Evolutionary conservation across 2,888 invertebrate species (phyloP).

Genomic region (Geotrupes spiniger): DNA sequence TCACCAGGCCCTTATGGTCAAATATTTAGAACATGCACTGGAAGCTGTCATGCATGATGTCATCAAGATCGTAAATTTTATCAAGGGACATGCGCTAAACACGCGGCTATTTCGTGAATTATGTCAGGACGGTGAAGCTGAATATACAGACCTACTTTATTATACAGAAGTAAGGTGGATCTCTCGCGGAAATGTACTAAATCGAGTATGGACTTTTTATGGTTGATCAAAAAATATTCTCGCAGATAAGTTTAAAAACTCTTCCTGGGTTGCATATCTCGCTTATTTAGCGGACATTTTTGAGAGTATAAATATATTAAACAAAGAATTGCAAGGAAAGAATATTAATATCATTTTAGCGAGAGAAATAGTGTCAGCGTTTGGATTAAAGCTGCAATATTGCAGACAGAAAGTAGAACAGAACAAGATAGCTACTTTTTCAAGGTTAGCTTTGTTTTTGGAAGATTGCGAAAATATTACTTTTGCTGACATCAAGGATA

Average conservation of each 20-base stretch:
- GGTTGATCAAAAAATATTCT: too few relatives aligned
- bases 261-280: conserved; percentile 29
- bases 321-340: conserved; percentile 30
- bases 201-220: too few relatives aligned
- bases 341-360: conserved; percentile 28
- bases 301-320: conserved; percentile 29
- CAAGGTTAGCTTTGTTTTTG: conserved; percentile 29
- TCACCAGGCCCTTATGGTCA: too few relatives aligned
- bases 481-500: conserved; percentile 30
- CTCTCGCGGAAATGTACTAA: too few relatives aligned
- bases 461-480: conserved; percentile 30
- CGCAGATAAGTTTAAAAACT: conserved; percentile 19
- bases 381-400: conserved; percentile 30
- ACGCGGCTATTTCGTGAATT: too few relatives aligned
- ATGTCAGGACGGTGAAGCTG: too few relatives aligned
- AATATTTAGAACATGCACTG: too few relatives aligned
- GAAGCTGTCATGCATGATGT: too few relatives aligned
- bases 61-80: too few relatives aligned
- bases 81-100: too few relatives aligned
- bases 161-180: too few relatives aligned
- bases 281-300: conserved; percentile 30
- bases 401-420: conserved; percentile 29
- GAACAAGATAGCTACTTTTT: conserved; percentile 28
- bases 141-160: too few relatives aligned
- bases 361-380: conserved; percentile 26